These are phyloP conservation scores for Loris lydekkerianus DNA, from an alignment of 2,797 vertebrate species.

Conservation along the genomic window DNA sequence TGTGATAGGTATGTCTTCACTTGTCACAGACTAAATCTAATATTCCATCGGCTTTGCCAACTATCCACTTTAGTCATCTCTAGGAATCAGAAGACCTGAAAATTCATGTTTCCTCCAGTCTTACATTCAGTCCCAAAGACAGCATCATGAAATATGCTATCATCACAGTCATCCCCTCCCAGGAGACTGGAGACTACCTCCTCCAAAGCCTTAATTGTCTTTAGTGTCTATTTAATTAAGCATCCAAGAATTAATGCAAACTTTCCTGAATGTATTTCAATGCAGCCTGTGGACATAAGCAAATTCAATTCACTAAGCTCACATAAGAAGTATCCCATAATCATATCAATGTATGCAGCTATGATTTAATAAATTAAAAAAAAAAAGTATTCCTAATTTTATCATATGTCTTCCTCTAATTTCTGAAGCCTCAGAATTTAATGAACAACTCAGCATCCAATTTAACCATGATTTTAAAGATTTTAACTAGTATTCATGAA, in stretches of 20 bases:
- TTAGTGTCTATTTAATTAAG: slow-evolving; percentile 23
- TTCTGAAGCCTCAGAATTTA: slow-evolving; percentile 65
- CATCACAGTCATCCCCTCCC: background rate
- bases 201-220: background rate
- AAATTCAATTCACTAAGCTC: slow-evolving; percentile 4
- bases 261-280: slow-evolving; percentile 22
- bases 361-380: too few relatives aligned
- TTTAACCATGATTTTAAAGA: slow-evolving; percentile 46
- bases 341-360: too few relatives aligned
- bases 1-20: slow-evolving; percentile 67
- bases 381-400: background rate
- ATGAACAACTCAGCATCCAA: slow-evolving; percentile 22
- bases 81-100: slow-evolving; percentile 47
- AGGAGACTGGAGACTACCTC: background rate
- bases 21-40: slow-evolving; percentile 33
- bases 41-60: slow-evolving; percentile 34
- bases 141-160: background rate
- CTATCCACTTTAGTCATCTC: slow-evolving; percentile 10
- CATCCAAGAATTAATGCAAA: slow-evolving; percentile 28
- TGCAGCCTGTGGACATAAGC: background rate
- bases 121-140: background rate
- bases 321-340: background rate
- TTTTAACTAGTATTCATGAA: slow-evolving; percentile 17
- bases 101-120: background rate
- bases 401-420: slow-evolving; percentile 23